Conservation (phyloP, 1,140 invertebrate genomes). For the Bombus waltoni region DNA sequence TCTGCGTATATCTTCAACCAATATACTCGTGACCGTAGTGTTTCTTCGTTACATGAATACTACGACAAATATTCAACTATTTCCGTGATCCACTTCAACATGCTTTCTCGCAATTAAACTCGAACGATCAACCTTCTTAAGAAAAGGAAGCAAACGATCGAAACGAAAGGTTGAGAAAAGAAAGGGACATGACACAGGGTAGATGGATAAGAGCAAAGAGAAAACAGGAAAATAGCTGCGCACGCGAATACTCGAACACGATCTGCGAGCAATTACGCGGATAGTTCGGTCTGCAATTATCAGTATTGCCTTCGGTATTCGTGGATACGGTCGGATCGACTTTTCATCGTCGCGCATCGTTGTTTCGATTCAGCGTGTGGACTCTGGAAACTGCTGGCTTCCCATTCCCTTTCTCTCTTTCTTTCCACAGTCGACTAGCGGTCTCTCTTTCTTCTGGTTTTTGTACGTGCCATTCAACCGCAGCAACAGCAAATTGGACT, state of each 20-base stretch:
- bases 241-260: background rate
- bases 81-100: no score
- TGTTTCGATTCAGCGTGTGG: conserved; percentile 17
- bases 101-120: no score
- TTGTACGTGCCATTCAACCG: conserved; percentile 41
- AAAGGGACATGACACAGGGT: background rate
- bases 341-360: conserved; percentile 21
- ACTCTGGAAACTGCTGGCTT: conserved; percentile 1
- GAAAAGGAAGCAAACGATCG: background rate
- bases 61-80: no score
- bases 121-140: no score
- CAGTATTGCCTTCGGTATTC: conserved; percentile 35
- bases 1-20: no score
- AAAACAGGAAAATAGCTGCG: background rate
- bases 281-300: conserved; percentile 44
- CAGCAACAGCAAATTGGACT: conserved; percentile 45
- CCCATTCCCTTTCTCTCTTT: background rate
- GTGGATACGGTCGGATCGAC: conserved; percentile 23
- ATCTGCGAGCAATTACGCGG: conserved; percentile 41
- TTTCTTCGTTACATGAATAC: no score
- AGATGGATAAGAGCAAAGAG: background rate
- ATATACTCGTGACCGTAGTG: no score
- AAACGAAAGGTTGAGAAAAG: background rate
- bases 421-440: background rate
- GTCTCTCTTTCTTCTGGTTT: conserved; percentile 8